Conservation (phyloP, 1,140 invertebrate genomes). For the Ylistrum balloti region DNA sequence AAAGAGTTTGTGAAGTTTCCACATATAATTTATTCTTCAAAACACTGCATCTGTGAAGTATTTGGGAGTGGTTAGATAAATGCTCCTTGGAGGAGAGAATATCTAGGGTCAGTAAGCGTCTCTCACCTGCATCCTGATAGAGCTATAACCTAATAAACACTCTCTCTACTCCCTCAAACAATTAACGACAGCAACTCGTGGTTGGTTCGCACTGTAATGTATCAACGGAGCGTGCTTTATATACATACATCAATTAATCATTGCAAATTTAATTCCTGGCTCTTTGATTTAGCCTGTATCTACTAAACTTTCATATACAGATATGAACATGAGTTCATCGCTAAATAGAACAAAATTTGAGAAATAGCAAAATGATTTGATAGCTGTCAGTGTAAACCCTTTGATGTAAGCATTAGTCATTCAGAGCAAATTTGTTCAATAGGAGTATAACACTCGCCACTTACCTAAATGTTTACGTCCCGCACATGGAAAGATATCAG, state of each 20-base stretch:
- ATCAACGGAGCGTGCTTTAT: constrained; percentile 10
- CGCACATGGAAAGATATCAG: constrained; percentile 47
- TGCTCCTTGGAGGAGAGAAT: background rate
- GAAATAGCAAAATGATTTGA: constrained; percentile 73
- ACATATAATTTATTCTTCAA: background rate
- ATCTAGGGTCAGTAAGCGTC: background rate
- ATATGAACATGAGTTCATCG: constrained; percentile 51
- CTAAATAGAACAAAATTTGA: constrained; percentile 64
- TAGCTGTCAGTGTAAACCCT: constrained; percentile 62
- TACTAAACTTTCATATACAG: constrained; percentile 50
- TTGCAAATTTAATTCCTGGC: constrained; percentile 29
- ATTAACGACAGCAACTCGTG: constrained; percentile 47
- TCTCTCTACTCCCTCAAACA: constrained; percentile 41
- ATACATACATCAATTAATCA: constrained; percentile 3
- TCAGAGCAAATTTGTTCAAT: constrained; percentile 54
- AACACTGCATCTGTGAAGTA: background rate
- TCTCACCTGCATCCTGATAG: constrained; percentile 24
- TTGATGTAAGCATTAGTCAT: constrained; percentile 68
- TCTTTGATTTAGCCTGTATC: constrained; percentile 53
- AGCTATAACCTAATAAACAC: constrained; percentile 40
- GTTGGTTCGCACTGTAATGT: constrained; percentile 51
- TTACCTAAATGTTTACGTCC: constrained; percentile 64
- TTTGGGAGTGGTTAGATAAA: constrained; percentile 25
- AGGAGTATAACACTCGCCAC: constrained; percentile 52
- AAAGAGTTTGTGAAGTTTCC: background rate